Evolutionary conservation across 1,140 invertebrate species (phyloP).

Genomic region (Aphelinus certus): DNA sequence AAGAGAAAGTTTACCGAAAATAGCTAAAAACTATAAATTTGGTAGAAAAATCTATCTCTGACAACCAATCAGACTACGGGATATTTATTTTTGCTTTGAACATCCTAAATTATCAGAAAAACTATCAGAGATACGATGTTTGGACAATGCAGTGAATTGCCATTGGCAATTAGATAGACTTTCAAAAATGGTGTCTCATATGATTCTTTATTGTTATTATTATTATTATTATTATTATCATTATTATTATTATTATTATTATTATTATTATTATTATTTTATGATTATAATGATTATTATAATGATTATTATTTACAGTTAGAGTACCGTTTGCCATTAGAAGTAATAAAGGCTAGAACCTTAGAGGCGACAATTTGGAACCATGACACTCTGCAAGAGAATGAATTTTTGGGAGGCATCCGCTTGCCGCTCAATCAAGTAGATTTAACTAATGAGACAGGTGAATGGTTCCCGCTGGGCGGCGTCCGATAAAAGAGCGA

Average conservation of each 20-base stretch:
- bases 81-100: too few relatives aligned
- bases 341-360: slow-evolving; percentile 77
- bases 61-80: too few relatives aligned
- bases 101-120: too few relatives aligned
- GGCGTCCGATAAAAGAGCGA: slow-evolving; percentile 62
- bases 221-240: too few relatives aligned
- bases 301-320: slow-evolving; percentile 69
- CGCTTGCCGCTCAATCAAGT: slow-evolving; percentile 78
- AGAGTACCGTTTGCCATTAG: slow-evolving; percentile 87
- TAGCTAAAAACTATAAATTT: too few relatives aligned
- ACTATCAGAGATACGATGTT: too few relatives aligned
- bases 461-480: slow-evolving; percentile 81
- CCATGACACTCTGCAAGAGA: slow-evolving; percentile 94
- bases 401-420: slow-evolving; percentile 92
- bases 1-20: too few relatives aligned
- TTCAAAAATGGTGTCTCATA: too few relatives aligned
- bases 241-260: not conserved
- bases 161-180: too few relatives aligned
- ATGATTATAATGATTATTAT: slow-evolving; percentile 3
- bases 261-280: slow-evolving; percentile 41
- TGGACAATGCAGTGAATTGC: too few relatives aligned
- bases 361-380: slow-evolving; percentile 95
- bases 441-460: slow-evolving; percentile 79
- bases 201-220: too few relatives aligned
- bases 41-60: too few relatives aligned